Conservation (phyloP, 1,140 invertebrate species). For the Cataglyphis hispanica region DNA sequence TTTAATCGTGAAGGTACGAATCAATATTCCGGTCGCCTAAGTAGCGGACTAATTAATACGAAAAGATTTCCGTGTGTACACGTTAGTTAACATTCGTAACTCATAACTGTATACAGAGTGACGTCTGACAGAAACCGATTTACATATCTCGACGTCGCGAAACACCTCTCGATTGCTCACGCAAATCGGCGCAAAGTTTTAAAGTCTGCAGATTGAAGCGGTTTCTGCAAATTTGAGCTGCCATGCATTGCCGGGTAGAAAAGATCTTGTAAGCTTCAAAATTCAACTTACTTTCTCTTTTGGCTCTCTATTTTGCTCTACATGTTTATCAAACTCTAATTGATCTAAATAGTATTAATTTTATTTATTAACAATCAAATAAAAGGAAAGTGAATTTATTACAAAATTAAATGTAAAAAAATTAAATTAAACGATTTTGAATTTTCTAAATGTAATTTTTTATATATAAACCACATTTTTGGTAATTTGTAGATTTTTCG, state of each 20-base stretch:
- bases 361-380: neutral
- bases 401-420: neutral
- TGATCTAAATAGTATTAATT: neutral
- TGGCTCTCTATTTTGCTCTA: neutral
- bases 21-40: neutral
- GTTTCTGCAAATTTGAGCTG: neutral
- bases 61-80: constrained; percentile 17
- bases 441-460: constrained; percentile 2
- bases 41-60: neutral
- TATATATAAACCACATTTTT: neutral
- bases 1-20: neutral
- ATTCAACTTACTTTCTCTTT: neutral
- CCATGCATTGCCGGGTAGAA: constrained; percentile 6
- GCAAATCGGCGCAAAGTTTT: constrained; percentile 26
- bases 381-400: neutral
- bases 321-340: neutral
- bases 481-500: constrained; percentile 52
- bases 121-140: constrained; percentile 6
- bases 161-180: neutral
- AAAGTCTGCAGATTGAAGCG: constrained; percentile 12
- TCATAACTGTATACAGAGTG: constrained; percentile 35
- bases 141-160: neutral
- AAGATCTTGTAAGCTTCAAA: constrained; percentile 32
- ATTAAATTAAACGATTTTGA: no score
- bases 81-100: constrained; percentile 21